Evolutionary conservation across 2,797 vertebrate genomes (phyloP), one percentile per base, ranked within the genome.

Genomic region (Babyrousa celebensis): DNA sequence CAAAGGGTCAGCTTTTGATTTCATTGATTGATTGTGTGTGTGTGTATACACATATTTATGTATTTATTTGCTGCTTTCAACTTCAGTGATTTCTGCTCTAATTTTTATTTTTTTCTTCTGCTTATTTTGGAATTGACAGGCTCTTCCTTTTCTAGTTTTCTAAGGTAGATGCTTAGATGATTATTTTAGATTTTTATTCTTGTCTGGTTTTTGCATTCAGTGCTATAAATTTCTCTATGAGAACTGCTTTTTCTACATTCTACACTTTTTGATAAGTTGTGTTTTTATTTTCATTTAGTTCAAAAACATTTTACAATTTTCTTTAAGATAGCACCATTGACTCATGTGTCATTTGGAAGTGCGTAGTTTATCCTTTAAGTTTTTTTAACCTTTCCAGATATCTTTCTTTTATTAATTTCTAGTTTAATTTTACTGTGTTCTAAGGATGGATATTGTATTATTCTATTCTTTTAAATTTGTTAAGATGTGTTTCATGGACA

Each of bases 111-210:
- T 3, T 68, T 77, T 83, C 40, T 63, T 92, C 32, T 75, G 43
- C 6, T 60, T 77, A 20, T 14, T 75, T 88, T 62, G 18, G 1
- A 62, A 83, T 54, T 77, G 32, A 32, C 29, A 78, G 78, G 17
- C 36, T 74, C 14, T 29, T 95, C 70, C 32, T 36, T 65, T 58
- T 82, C 23, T 70, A 77, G 11, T 83, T 75, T 87, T 15, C 56
- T 20, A 62, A 82, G n/a, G 20, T 36, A 3, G 8, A 82, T 54
- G 23, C 29, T 48, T 65, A 58, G 21, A 48, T 72, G 17, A 56
- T 56, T 89, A 70, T 88, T 78, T 84, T 56, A 63, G 9, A 29
- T 67, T 68, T 72, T 65, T 95, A 16, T 75, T 67, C n/a, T 94
- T 71, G 84, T 84, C 54, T 91, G 40, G 12, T 58, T 3, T 88